Conservation (phyloP, 2,888 invertebrate genomes). For the Phyto melanocephala region DNA sequence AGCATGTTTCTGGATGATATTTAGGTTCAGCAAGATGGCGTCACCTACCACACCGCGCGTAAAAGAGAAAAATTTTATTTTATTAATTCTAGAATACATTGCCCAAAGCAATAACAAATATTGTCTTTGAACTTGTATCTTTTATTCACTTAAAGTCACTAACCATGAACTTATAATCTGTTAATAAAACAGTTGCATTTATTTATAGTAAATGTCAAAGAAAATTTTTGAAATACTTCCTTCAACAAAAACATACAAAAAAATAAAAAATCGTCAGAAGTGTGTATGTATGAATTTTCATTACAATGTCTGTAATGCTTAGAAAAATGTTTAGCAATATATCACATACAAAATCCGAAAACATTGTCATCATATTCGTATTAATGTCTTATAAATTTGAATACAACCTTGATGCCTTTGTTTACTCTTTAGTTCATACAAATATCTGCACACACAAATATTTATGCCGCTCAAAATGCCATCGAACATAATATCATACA, state of each 20-base stretch:
- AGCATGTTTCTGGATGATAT: too few relatives aligned
- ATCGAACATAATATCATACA: slow-evolving; percentile 8
- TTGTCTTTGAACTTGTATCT: not conserved
- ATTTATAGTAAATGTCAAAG: not conserved
- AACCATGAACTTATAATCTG: slow-evolving; percentile 49
- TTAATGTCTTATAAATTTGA: slow-evolving; percentile 63
- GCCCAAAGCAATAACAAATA: too few relatives aligned
- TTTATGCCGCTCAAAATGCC: slow-evolving; percentile 19
- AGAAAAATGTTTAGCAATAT: slow-evolving; percentile 49
- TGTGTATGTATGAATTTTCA: not conserved
- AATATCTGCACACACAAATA: too few relatives aligned
- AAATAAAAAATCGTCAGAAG: too few relatives aligned
- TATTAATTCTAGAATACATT: too few relatives aligned
- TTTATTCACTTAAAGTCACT: not conserved
- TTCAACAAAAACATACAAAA: not conserved
- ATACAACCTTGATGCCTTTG: slow-evolving; percentile 59
- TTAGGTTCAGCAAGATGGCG: too few relatives aligned
- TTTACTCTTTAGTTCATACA: too few relatives aligned
- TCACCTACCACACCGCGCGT: too few relatives aligned
- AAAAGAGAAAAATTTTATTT: too few relatives aligned
- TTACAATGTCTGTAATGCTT: slow-evolving; percentile 46
- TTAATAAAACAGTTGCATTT: not conserved
- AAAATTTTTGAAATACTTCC: not conserved
- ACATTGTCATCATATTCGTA: slow-evolving; percentile 54
- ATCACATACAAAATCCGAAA: not conserved